Evolutionary conservation across 2,888 invertebrate species (phyloP), one percentile per base, ranked within the genome.

Genomic region (Noctua comes): DNA sequence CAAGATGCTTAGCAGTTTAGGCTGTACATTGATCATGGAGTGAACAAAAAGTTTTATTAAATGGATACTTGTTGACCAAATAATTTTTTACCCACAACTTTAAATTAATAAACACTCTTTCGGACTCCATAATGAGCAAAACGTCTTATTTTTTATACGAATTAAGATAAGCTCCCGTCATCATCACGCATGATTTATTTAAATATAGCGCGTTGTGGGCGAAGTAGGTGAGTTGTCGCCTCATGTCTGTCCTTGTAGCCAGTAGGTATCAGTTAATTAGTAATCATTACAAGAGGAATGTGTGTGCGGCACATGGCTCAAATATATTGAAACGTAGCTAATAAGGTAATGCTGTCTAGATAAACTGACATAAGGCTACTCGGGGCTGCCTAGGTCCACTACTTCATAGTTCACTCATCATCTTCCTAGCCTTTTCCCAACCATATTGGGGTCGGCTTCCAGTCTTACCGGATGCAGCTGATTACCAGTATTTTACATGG

Each of bases 111-210:
- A 51, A 72, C 36, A 27, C 59, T 62, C 27, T 78, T 83, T 68
- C 6, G 51, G 18, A n/a, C 48, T 70, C 40, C 46, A n/a, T 70
- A 73, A 66, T n/a, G 11, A 71, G 48, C 43, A 66, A 66, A 73
- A 40, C 27, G 13, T 13, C n/a, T 36, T 62, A 73, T 70, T 81
- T 86, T 80, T 88, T 79, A 11, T 65, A 31, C 24, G 48, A 77
- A 77, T 78, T 85, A 66, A 77, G 76, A 77, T 87, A 79, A 80
- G 51, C 57, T 65, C 54, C 80, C 79, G 74, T 76, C 76, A 82
- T 82, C 77, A 70, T 82, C 80, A 70, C 80, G 68, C 43, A 68
- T 86, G 85, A 87, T 83, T 87, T 80, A 86, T 86, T 87, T 73
- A 82, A 80, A 83, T 85, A 69, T 54, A 46, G 27, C 76, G 69